Percentiles rank a stretch among this genome's conserved stretches.
Conservation (phyloP, 2,888 invertebrate species). For the Odontomyia ornata region DNA sequence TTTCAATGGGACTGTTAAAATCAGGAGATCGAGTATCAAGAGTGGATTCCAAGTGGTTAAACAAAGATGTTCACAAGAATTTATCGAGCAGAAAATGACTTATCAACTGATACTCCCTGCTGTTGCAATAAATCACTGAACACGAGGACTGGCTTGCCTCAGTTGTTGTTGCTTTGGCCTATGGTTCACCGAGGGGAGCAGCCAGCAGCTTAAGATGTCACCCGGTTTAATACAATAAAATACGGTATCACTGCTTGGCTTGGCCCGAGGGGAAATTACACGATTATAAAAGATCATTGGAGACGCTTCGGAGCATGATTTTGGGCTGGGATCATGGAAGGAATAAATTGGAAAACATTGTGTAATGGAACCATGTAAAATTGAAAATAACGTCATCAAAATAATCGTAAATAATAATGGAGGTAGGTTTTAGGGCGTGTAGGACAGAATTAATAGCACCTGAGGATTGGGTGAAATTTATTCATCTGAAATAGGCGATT, state of each 20-base stretch:
- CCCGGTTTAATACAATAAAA: slow-evolving; percentile 42
- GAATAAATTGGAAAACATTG: slow-evolving; percentile 21
- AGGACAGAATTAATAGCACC: neutral
- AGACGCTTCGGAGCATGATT: neutral
- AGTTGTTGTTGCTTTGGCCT: neutral
- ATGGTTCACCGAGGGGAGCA: neutral
- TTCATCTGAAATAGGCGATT: too few relatives aligned
- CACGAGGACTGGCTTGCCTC: neutral
- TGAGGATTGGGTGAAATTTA: too few relatives aligned
- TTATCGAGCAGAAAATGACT: slow-evolving; percentile 40
- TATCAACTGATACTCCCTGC: slow-evolving; percentile 41
- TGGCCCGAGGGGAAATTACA: slow-evolving; percentile 3
- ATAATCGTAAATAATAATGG: slow-evolving; percentile 14
- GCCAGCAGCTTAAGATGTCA: slow-evolving; percentile 42
- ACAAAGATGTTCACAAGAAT: neutral
- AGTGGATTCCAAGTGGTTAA: slow-evolving; percentile 17
- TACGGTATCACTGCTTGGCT: slow-evolving; percentile 8
- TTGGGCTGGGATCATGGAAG: neutral
- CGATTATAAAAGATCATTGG: neutral
- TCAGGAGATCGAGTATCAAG: neutral
- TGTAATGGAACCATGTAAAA: slow-evolving; percentile 23
- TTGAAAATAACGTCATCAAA: slow-evolving; percentile 37
- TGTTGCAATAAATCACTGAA: slow-evolving; percentile 41
- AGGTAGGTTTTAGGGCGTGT: neutral
- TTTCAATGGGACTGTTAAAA: neutral